Evolutionary conservation across 2,888 invertebrate genomes (phyloP), one percentile per base, ranked within the genome.

Genomic region (Acanthosepion lycidas): DNA sequence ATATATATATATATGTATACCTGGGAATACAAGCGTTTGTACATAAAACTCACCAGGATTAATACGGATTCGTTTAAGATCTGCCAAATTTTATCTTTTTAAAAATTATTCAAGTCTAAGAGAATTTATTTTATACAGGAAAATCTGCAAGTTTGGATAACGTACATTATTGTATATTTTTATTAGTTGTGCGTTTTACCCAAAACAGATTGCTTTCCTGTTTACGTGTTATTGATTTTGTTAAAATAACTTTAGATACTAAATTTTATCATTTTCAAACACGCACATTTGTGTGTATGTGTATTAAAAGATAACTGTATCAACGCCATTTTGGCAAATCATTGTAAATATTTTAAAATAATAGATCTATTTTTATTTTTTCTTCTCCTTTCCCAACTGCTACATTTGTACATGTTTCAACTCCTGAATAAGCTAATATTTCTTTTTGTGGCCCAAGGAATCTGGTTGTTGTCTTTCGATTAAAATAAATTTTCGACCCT

Each of bases 401-500:
- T 78, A 59, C 15, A 78, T n/a, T 78, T 78, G 78, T n/a, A 78
- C 78, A 78, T n/a, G 78, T 78, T 78, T 78, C 78, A n/a, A 78
- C n/a, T 9, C 78, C 12, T 78, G n/a, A 8, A 6, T n/a, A 78
- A 59, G 59, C 8, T n/a, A 18, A 8, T 78, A 78, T n/a, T 28
- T 78, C n/a, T 78, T 78, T 64, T 9, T 78, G 78, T 78, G 78
- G 78, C n/a, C 78, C 28, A n/a, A 78, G 78, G n/a, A 78, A 78
- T 78, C 78, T 78, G 78, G 78, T 78, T 78, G n/a, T 78, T 78
- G 78, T 78, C 78, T 78, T 78, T 78, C 28, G 78, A 78, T 55
- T 3, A 59, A 59, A 59, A 20, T 23, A 23, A 23, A 59, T 59
- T 59, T 59, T 59, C 59, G 6, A 23, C 23, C 59, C 20, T 9